These are phyloP conservation scores for Dasypus novemcinctus DNA, from an alignment of 2,113 vertebrate species.

Conservation along the genomic window DNA sequence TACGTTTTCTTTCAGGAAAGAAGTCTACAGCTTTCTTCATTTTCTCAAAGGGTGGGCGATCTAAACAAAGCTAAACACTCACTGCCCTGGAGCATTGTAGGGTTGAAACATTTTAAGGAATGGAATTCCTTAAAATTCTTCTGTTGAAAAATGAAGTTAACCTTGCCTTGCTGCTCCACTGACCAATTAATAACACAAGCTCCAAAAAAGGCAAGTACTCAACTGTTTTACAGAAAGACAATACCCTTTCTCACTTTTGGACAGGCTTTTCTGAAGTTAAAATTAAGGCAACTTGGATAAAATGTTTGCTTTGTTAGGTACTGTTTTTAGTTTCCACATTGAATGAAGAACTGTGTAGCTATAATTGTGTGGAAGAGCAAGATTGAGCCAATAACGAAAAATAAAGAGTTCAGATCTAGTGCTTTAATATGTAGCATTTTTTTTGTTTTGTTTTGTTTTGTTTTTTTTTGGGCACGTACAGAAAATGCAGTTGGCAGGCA, in stretches of 20 bases:
- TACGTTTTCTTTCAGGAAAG: neutral
- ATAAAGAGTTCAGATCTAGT: neutral
- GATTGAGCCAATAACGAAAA: constrained; percentile 14
- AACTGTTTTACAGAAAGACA: neutral
- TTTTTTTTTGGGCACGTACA: neutral
- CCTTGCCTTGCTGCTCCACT: neutral
- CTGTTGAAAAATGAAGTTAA: neutral
- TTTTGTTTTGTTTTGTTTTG: too few relatives aligned
- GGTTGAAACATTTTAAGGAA: neutral
- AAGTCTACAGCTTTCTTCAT: neutral
- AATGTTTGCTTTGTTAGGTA: neutral
- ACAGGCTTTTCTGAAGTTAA: constrained; percentile 39
- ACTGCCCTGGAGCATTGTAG: neutral
- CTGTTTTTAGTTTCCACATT: neutral
- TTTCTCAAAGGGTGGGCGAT: neutral
- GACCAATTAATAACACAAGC: neutral
- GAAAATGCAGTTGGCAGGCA: neutral
- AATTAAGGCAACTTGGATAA: constrained; percentile 9
- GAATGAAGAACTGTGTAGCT: neutral
- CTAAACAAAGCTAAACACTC: neutral
- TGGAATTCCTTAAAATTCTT: neutral
- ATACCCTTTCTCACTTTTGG: neutral
- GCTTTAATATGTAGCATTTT: neutral
- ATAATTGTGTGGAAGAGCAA: neutral
- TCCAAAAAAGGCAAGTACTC: neutral